Percentiles rank a stretch among this genome's conserved stretches.
These are phyloP conservation scores for Napeogenes inachia DNA, from an alignment of 2,888 invertebrate species.

Conservation along the genomic window DNA sequence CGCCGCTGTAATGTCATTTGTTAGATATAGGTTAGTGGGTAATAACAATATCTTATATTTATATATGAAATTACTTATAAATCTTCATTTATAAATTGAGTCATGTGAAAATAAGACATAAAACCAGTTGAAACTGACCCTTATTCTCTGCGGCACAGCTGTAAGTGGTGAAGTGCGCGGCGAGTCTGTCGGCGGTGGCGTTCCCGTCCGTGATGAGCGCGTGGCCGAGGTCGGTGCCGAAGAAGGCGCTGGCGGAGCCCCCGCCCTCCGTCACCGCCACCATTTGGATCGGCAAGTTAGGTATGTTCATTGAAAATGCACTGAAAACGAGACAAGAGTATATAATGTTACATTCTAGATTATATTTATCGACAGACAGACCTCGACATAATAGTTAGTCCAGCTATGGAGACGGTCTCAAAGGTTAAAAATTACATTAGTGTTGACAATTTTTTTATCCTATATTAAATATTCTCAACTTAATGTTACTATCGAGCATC, in stretches of 20 bases:
- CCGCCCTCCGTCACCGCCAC: slow-evolving; percentile 94
- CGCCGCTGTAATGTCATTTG: slow-evolving; percentile 79
- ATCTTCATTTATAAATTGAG: too few relatives aligned
- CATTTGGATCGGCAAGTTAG: slow-evolving; percentile 94
- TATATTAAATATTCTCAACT: too few relatives aligned
- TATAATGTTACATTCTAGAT: too few relatives aligned
- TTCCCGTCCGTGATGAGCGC: slow-evolving; percentile 95
- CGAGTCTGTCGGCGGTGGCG: slow-evolving; percentile 91
- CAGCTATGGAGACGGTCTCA: too few relatives aligned
- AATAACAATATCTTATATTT: too few relatives aligned
- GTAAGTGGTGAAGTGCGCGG: slow-evolving; percentile 95
- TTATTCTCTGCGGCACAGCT: slow-evolving; percentile 90
- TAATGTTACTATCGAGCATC: too few relatives aligned
- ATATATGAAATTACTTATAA: too few relatives aligned
- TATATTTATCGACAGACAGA: too few relatives aligned
- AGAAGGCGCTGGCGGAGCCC: slow-evolving; percentile 88
- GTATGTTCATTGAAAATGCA: slow-evolving; percentile 95
- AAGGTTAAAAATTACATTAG: too few relatives aligned
- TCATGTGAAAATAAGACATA: not conserved
- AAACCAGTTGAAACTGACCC: slow-evolving; percentile 75
- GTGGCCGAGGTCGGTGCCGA: slow-evolving; percentile 92
- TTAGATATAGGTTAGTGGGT: not conserved
- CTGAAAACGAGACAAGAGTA: slow-evolving; percentile 62
- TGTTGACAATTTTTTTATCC: too few relatives aligned
- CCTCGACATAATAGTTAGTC: too few relatives aligned